Conservation (phyloP, 2,113 vertebrate genomes). For the Hippocampus zosterae region DNA sequence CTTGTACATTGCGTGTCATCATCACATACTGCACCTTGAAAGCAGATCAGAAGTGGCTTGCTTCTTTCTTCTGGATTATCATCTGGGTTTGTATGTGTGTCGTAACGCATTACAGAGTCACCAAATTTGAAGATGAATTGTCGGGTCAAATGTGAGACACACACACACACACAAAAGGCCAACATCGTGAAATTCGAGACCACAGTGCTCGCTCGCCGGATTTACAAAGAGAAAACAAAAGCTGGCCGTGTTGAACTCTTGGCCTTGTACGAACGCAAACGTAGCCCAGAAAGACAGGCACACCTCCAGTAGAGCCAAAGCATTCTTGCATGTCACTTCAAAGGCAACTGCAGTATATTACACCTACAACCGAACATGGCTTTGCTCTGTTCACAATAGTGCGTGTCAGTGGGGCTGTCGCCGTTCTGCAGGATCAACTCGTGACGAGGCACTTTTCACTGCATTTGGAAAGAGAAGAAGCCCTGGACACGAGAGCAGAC, state of each 20-base stretch:
- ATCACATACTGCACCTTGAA: background rate
- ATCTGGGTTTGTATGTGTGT: background rate
- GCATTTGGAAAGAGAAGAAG: constrained; percentile 23
- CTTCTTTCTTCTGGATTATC: background rate
- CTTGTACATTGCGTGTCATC: background rate
- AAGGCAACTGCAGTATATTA: constrained; percentile 23
- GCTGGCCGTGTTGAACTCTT: constrained; percentile 6
- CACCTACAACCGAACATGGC: constrained; percentile 29
- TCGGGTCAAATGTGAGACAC: constrained; percentile 4
- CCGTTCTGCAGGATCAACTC: constrained; percentile 31
- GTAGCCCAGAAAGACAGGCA: constrained; percentile 20
- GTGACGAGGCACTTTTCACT: constrained; percentile 33
- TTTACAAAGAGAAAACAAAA: constrained; percentile 13
- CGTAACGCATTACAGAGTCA: background rate
- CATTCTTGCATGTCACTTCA: constrained; percentile 3
- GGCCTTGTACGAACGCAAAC: constrained; percentile 23
- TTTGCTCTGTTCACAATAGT: constrained; percentile 44
- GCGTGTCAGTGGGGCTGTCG: constrained; percentile 31
- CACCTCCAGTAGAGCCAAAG: constrained; percentile 3
- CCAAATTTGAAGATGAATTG: constrained; percentile 2
- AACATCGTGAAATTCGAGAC: constrained; percentile 58
- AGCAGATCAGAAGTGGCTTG: background rate
- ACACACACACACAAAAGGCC: constrained; percentile 22
- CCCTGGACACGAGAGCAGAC: constrained; percentile 33
- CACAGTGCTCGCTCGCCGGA: constrained; percentile 24